Evolutionary conservation across 2,113 vertebrate genomes (phyloP).

Genomic region (Cyprinodon variegatus): DNA sequence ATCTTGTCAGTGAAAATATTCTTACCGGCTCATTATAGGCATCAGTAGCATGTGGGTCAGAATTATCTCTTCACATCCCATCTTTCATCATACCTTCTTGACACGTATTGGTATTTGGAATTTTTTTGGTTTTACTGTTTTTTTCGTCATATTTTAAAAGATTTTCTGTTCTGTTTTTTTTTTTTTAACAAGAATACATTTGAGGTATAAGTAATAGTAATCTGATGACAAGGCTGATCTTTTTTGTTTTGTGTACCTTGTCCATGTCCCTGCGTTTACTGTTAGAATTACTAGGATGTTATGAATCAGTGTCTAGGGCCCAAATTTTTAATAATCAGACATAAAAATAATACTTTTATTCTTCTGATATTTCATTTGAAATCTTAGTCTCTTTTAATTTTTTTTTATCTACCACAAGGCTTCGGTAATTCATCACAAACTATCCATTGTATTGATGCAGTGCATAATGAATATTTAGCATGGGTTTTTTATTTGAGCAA

Average conservation of each 20-base stretch:
- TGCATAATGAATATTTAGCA: not conserved
- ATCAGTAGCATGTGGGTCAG: conserved; percentile 37
- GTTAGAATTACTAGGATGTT: conserved; percentile 23
- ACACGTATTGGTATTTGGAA: conserved; percentile 21
- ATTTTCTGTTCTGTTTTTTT: conserved; percentile 45
- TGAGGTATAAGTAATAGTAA: conserved; percentile 51
- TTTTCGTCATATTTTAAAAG: conserved; percentile 48
- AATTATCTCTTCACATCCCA: conserved; percentile 23
- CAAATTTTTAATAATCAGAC: conserved; percentile 27
- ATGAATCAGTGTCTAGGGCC: conserved; percentile 30
- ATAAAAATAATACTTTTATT: conserved; percentile 26
- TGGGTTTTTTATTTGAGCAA: not conserved
- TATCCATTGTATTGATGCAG: not conserved
- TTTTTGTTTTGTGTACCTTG: conserved; percentile 43
- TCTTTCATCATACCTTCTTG: conserved; percentile 10
- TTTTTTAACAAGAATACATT: conserved; percentile 35
- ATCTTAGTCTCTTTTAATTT: conserved; percentile 5
- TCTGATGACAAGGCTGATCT: conserved; percentile 51
- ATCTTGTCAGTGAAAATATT: conserved; percentile 60
- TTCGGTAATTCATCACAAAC: conserved; percentile 6
- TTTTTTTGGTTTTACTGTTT: conserved; percentile 26
- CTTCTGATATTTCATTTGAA: conserved; percentile 32
- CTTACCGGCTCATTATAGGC: conserved; percentile 24
- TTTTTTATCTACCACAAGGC: conserved; percentile 5
- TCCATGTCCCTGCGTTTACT: conserved; percentile 37